Conservation (phyloP, 2,888 invertebrate genomes). For the Agrotis puta region DNA sequence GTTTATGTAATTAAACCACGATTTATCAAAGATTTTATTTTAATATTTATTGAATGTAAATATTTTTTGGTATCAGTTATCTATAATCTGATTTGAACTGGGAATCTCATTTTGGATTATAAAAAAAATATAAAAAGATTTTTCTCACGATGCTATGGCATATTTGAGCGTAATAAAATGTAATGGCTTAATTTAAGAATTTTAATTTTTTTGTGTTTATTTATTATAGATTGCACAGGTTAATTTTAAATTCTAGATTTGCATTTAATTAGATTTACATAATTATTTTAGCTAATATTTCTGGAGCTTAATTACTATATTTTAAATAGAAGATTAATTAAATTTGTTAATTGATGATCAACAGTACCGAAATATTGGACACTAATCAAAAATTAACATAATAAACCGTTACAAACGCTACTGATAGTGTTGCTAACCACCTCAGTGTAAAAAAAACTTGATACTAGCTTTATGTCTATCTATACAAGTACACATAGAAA, state of each 20-base stretch:
- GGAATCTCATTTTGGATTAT: conserved; percentile 31
- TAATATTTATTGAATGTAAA: conserved; percentile 46
- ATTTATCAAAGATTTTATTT: conserved; percentile 45
- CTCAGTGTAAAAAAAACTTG: no score
- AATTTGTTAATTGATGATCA: no score
- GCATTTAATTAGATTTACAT: not conserved
- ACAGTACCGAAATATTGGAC: no score
- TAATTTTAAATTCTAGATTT: not conserved
- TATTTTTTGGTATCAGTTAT: conserved; percentile 37
- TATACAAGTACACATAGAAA: not conserved
- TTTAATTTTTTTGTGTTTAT: not conserved
- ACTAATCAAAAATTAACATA: no score
- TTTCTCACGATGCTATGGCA: conserved; percentile 56
- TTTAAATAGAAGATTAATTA: not conserved
- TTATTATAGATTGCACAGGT: not conserved
- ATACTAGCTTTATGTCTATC: not conserved
- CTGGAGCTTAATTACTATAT: not conserved
- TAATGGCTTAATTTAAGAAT: conserved; percentile 23
- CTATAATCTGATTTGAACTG: conserved; percentile 43
- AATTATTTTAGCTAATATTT: not conserved
- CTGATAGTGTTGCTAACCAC: no score
- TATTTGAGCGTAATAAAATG: conserved; percentile 14
- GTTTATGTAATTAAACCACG: conserved; percentile 48
- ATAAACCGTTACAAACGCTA: no score
- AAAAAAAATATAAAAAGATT: conserved; percentile 23